Conservation (phyloP, 2,888 invertebrate genomes). For the Erebia ligea region DNA sequence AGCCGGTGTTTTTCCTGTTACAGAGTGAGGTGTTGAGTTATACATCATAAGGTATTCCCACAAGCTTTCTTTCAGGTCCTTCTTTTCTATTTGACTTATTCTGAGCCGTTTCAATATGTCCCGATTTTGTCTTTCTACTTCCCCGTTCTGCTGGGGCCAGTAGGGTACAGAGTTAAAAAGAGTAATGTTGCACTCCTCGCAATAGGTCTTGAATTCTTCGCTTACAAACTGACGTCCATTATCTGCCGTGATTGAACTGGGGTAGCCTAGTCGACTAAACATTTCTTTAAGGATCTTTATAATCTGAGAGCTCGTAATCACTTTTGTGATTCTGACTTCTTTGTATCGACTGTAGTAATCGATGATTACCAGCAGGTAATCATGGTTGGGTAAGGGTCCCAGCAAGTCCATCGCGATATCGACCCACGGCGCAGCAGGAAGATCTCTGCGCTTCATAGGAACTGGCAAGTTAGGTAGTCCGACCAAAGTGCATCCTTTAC, state of each 20-base stretch:
- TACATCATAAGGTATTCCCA: not conserved
- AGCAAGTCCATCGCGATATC: conserved; percentile 41
- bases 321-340: conserved; percentile 39
- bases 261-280: conserved; percentile 43
- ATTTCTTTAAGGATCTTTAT: conserved; percentile 45
- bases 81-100: not conserved
- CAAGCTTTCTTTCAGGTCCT: not conserved
- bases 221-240: conserved; percentile 28
- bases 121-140: not conserved
- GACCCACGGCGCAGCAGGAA: conserved; percentile 41
- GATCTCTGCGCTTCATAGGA: conserved; percentile 42
- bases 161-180: conserved; percentile 21
- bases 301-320: conserved; percentile 34
- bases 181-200: not conserved
- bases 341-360: conserved; percentile 46
- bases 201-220: not conserved
- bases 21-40: not conserved
- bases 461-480: not conserved
- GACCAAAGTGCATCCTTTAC: not conserved
- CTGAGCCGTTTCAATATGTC: not conserved
- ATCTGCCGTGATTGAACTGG: conserved; percentile 42
- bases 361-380: conserved; percentile 42
- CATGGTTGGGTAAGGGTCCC: conserved; percentile 41
- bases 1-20: not conserved
- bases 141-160: not conserved